Evolutionary conservation across 1,140 invertebrate species (phyloP).

Genomic region (Saccostrea echinata): DNA sequence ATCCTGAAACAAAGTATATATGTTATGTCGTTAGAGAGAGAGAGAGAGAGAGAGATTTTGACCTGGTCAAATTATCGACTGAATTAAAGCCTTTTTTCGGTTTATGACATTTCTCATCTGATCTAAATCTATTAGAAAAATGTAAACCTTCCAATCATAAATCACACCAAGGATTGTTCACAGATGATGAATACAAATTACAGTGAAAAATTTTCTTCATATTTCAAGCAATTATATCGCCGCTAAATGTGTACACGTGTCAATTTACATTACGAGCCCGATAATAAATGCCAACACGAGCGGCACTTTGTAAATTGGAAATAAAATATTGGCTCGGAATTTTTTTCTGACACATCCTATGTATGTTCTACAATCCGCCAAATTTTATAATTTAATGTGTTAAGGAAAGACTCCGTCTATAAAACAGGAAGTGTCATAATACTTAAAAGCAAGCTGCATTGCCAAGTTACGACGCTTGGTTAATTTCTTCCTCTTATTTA

Average conservation of each 20-base stretch:
- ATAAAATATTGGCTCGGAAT: background rate
- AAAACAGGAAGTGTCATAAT: background rate
- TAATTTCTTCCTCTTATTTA: background rate
- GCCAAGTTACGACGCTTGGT: background rate
- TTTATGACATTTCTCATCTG: conserved; percentile 1
- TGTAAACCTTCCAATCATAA: background rate
- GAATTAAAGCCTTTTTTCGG: background rate
- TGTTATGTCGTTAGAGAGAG: background rate
- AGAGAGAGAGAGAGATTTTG: background rate
- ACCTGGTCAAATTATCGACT: background rate
- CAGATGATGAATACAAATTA: background rate
- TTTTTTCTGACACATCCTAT: background rate
- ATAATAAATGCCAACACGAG: background rate
- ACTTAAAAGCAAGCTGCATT: background rate
- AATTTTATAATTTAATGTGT: background rate
- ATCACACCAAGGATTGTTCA: background rate
- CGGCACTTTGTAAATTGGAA: conserved; percentile 6
- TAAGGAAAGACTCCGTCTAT: background rate
- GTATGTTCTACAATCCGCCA: background rate
- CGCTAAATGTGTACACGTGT: background rate
- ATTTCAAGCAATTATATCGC: background rate
- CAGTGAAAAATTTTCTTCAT: background rate
- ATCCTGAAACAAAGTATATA: background rate
- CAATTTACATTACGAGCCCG: background rate
- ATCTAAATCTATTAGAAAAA: background rate